A percentile compares a stretch with the other conserved stretches of the same genome.
Conservation (phyloP, 2,797 vertebrate species). For the Clarias fuscus region DNA sequence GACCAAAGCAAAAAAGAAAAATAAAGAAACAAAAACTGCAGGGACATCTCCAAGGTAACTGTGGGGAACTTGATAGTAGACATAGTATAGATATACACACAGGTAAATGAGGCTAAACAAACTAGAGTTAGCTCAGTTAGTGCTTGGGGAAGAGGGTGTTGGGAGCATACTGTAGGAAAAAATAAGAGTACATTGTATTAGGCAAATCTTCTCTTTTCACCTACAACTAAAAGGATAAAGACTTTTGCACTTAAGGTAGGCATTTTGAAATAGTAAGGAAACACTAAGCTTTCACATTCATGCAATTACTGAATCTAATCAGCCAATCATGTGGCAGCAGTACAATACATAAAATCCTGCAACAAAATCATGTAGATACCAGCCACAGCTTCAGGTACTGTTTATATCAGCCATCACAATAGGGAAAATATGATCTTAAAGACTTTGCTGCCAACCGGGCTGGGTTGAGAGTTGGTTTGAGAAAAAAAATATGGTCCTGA, state of each 20-base stretch:
- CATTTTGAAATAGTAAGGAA: not conserved
- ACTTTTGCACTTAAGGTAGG: not conserved
- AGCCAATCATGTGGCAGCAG: not conserved
- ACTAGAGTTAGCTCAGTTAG: not conserved
- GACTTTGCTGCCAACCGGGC: not conserved
- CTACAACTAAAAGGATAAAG: not conserved
- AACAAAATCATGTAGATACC: not conserved
- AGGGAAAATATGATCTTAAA: not conserved
- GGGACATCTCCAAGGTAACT: not conserved
- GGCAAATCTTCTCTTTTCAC: not conserved
- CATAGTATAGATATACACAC: not conserved
- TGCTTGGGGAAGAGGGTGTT: not conserved
- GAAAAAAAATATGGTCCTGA: not conserved
- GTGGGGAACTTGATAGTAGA: not conserved
- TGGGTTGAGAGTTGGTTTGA: not conserved
- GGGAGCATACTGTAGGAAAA: not conserved
- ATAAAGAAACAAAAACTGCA: not conserved
- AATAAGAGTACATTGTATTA: not conserved
- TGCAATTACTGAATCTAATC: not conserved
- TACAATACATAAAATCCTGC: not conserved
- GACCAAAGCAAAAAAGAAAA: not conserved
- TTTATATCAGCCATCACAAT: not conserved
- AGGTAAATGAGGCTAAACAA: not conserved
- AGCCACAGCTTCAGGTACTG: not conserved
- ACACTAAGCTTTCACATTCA: not conserved